Conservation (phyloP, 2,113 vertebrate genomes). For the Seriola quinqueradiata region DNA sequence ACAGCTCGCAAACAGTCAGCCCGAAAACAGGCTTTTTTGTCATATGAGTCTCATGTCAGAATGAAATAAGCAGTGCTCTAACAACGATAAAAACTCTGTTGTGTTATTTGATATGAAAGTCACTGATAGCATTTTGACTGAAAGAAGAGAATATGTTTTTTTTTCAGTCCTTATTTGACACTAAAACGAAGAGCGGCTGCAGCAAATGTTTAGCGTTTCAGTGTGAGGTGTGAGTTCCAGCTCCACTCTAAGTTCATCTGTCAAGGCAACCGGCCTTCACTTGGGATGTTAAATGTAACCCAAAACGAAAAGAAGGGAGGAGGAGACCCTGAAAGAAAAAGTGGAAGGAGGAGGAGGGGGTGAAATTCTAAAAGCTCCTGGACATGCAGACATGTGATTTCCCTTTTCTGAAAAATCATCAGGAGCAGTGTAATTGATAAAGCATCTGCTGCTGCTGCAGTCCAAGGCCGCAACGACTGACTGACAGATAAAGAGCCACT, state of each 20-base stretch:
- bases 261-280: not conserved
- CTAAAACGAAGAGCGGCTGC: not conserved
- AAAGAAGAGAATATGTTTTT: not conserved
- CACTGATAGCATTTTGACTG: not conserved
- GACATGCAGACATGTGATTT: conserved; percentile 41
- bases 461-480: conserved; percentile 29
- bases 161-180: not conserved
- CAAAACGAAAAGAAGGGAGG: conserved; percentile 1
- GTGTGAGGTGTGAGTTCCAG: not conserved
- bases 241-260: not conserved
- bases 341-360: not conserved
- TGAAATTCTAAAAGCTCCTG: conserved; percentile 8
- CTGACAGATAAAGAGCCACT: conserved; percentile 52
- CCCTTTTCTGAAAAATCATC: conserved; percentile 57
- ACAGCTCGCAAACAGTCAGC: not conserved
- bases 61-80: not conserved
- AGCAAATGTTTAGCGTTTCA: not conserved
- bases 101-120: not conserved
- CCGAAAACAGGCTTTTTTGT: conserved; percentile 14
- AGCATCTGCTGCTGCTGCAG: conserved; percentile 61
- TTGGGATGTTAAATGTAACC: conserved; percentile 2
- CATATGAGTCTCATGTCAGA: not conserved
- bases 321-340: not conserved
- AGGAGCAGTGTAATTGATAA: conserved; percentile 52
- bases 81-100: not conserved